These are phyloP conservation scores for Knipowitschia caucasica DNA, from an alignment of 2,797 vertebrate species.

Conservation along the genomic window DNA sequence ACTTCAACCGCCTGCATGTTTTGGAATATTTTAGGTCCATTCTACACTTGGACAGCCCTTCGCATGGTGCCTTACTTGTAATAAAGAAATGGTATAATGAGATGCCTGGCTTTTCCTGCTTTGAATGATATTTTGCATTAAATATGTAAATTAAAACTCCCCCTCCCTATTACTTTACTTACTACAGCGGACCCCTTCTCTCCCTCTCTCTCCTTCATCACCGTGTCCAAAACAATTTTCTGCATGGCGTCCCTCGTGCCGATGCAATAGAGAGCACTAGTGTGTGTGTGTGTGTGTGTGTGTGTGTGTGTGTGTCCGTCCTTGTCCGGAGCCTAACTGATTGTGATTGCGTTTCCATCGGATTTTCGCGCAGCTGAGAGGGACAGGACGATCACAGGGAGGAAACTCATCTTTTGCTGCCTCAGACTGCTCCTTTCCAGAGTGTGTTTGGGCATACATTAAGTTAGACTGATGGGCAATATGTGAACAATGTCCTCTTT, in stretches of 20 bases:
- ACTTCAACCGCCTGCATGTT: slow-evolving; percentile 36
- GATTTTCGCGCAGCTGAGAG: slow-evolving; percentile 61
- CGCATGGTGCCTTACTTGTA: slow-evolving; percentile 50
- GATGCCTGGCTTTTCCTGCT: slow-evolving; percentile 74
- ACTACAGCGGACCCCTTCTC: slow-evolving; percentile 42
- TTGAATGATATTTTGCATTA: slow-evolving; percentile 79
- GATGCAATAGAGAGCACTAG: slow-evolving; percentile 39
- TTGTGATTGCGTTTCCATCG: slow-evolving; percentile 74
- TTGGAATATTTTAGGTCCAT: slow-evolving; percentile 48
- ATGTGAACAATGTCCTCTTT: slow-evolving; percentile 53
- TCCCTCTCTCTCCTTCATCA: slow-evolving; percentile 55
- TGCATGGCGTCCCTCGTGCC: slow-evolving; percentile 73
- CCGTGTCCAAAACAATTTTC: slow-evolving; percentile 80
- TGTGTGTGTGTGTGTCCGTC: slow-evolving; percentile 38
- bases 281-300: slow-evolving; percentile 39
- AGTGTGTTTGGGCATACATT: slow-evolving; percentile 30
- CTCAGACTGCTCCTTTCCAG: slow-evolving; percentile 50
- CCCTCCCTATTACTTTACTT: slow-evolving; percentile 21
- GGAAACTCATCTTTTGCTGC: slow-evolving; percentile 69
- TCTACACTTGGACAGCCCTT: slow-evolving; percentile 58
- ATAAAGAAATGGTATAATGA: slow-evolving; percentile 72
- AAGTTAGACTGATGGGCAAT: slow-evolving; percentile 12
- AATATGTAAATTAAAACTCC: slow-evolving; percentile 79
- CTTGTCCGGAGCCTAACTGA: slow-evolving; percentile 69
- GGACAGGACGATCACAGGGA: slow-evolving; percentile 51